Conservation (phyloP, 1,140 invertebrate species). For the Camponotus floridanus region DNA sequence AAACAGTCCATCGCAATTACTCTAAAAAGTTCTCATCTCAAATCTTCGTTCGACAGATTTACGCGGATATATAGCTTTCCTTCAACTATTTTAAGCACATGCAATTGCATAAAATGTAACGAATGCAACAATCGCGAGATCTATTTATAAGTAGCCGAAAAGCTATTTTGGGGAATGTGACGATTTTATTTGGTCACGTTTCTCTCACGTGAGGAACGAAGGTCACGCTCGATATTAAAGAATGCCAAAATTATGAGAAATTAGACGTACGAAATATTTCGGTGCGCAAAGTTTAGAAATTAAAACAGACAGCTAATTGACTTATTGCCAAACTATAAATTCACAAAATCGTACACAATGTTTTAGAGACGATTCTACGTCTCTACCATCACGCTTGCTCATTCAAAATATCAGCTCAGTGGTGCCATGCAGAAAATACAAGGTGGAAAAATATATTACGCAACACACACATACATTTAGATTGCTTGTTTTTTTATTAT, state of each 20-base stretch:
- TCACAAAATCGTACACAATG: slow-evolving; percentile 18
- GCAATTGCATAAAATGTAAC: slow-evolving; percentile 7
- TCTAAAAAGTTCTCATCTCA: neutral
- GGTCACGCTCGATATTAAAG: slow-evolving; percentile 50
- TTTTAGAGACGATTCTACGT: slow-evolving; percentile 28
- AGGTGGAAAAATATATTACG: neutral
- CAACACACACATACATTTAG: neutral
- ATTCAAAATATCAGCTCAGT: slow-evolving; percentile 14
- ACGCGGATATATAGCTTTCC: neutral
- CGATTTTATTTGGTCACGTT: slow-evolving; percentile 8
- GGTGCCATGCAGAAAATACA: slow-evolving; percentile 49
- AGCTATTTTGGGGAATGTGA: too few relatives aligned
- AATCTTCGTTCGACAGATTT: neutral
- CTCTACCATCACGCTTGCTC: neutral
- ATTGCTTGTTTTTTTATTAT: slow-evolving; percentile 16
- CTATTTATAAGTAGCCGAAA: neutral
- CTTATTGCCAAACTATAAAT: slow-evolving; percentile 59
- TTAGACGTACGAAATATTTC: slow-evolving; percentile 70
- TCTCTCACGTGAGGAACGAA: slow-evolving; percentile 30
- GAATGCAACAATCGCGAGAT: neutral
- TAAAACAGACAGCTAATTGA: slow-evolving; percentile 56
- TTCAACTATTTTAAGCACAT: neutral
- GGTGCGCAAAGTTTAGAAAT: slow-evolving; percentile 40
- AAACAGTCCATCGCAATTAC: neutral
- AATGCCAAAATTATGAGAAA: slow-evolving; percentile 72